A percentile compares a stretch with the other conserved stretches of the same genome.
Conservation (phyloP, 2,113 vertebrate species). For the Procavia capensis region DNA sequence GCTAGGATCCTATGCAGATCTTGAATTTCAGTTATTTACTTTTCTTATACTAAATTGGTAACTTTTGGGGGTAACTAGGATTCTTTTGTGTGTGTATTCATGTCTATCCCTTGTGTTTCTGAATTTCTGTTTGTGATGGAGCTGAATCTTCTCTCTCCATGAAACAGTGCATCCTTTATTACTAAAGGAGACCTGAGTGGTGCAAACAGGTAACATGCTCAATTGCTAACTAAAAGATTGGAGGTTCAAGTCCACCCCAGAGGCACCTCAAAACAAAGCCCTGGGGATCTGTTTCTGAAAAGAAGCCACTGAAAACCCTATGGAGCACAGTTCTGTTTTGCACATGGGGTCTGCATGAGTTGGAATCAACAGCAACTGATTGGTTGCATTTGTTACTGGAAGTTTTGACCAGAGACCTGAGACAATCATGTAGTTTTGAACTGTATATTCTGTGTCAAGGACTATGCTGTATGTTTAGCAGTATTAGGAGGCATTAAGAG, state of each 20-base stretch:
- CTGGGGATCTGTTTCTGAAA: neutral
- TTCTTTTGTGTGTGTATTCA: neutral
- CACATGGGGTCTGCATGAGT: neutral
- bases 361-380: neutral
- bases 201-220: neutral
- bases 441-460: neutral
- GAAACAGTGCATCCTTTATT: neutral
- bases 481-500: neutral
- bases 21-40: neutral
- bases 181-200: neutral
- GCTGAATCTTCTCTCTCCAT: neutral
- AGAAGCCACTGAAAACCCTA: neutral
- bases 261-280: neutral
- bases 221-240: neutral
- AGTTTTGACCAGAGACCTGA: neutral
- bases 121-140: neutral
- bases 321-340: neutral
- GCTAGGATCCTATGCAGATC: neutral
- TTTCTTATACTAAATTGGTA: neutral
- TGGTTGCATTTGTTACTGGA: neutral
- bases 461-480: neutral
- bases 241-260: neutral
- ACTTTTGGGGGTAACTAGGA: neutral
- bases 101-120: neutral
- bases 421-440: neutral